These are phyloP conservation scores for Catocala sponsa DNA, from an alignment of 2,888 invertebrate species.

Conservation along the genomic window DNA sequence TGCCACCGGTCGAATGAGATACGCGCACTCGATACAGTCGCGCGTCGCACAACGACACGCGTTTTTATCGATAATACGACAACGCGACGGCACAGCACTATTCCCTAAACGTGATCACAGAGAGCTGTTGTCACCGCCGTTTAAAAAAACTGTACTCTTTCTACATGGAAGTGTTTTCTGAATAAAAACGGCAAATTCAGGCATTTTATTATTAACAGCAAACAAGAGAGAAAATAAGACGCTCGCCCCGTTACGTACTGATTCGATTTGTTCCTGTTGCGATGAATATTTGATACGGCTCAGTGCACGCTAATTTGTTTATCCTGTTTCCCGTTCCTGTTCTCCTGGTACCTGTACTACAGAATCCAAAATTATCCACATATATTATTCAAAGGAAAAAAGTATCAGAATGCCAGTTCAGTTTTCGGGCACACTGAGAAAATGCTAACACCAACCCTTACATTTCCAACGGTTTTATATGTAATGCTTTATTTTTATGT, in stretches of 20 bases:
- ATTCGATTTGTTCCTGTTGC: conserved; percentile 87
- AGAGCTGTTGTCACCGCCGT: conserved; percentile 16
- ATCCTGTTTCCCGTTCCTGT: conserved; percentile 77
- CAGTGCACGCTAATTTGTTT: conserved; percentile 88
- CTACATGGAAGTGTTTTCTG: conserved; percentile 19
- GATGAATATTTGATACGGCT: conserved; percentile 87
- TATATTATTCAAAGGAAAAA: conserved; percentile 53
- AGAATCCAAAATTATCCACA: conserved; percentile 59
- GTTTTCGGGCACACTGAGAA: conserved; percentile 10
- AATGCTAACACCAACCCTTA: conserved; percentile 8
- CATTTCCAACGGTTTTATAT: conserved; percentile 14
- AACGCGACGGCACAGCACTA: conserved; percentile 45
- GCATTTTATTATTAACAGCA: conserved; percentile 73
- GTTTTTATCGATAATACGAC: conserved; percentile 50
- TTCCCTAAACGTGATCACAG: conserved; percentile 22
- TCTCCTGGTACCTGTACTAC: conserved; percentile 66
- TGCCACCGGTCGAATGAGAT: conserved; percentile 81
- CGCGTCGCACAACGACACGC: conserved; percentile 37
- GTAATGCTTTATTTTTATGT: background rate
- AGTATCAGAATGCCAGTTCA: conserved; percentile 23
- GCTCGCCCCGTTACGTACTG: conserved; percentile 73
- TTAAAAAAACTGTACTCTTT: conserved; percentile 1
- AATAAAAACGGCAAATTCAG: conserved; percentile 51
- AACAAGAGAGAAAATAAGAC: conserved; percentile 75
- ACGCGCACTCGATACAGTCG: conserved; percentile 58